Conservation (phyloP, 2,797 vertebrate genomes). For the Novumbra hubbsi region DNA sequence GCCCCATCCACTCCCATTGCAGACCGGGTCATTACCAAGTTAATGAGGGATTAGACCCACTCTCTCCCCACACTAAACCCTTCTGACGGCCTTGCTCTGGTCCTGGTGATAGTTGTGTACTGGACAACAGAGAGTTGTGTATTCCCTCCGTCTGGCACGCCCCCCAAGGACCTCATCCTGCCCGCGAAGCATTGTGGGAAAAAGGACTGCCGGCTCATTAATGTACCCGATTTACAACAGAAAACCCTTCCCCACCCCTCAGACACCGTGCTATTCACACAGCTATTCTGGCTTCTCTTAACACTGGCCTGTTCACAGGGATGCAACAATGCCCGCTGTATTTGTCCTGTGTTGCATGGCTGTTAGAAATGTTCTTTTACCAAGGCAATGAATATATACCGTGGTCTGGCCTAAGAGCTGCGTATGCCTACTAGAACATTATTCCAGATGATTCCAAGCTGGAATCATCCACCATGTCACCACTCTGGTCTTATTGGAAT, state of each 20-base stretch:
- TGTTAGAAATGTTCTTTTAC: too few relatives aligned
- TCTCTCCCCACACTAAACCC: constrained; percentile 22
- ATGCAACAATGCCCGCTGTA: constrained; percentile 19
- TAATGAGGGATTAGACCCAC: constrained; percentile 67
- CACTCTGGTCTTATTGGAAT: too few relatives aligned
- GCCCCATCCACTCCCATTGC: constrained; percentile 19
- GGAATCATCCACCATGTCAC: too few relatives aligned
- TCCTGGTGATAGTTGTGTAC: constrained; percentile 15
- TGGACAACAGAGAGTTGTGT: constrained; percentile 51
- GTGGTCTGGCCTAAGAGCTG: too few relatives aligned
- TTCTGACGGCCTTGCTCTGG: not conserved
- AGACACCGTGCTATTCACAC: constrained; percentile 10
- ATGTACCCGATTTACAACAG: constrained; percentile 10
- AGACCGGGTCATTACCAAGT: constrained; percentile 55
- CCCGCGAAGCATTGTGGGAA: constrained; percentile 6
- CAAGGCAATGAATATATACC: too few relatives aligned
- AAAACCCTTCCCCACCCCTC: constrained; percentile 14
- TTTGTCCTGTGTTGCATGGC: constrained; percentile 38
- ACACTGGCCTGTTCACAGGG: constrained; percentile 22
- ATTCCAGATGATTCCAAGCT: too few relatives aligned
- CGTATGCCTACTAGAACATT: too few relatives aligned
- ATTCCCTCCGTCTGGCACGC: constrained; percentile 66
- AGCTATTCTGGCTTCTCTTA: constrained; percentile 21
- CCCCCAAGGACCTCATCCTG: constrained; percentile 14
- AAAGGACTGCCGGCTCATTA: constrained; percentile 14